Evolutionary conservation across 2,113 vertebrate genomes (phyloP).

Genomic region (Saimiri boliviensis): DNA sequence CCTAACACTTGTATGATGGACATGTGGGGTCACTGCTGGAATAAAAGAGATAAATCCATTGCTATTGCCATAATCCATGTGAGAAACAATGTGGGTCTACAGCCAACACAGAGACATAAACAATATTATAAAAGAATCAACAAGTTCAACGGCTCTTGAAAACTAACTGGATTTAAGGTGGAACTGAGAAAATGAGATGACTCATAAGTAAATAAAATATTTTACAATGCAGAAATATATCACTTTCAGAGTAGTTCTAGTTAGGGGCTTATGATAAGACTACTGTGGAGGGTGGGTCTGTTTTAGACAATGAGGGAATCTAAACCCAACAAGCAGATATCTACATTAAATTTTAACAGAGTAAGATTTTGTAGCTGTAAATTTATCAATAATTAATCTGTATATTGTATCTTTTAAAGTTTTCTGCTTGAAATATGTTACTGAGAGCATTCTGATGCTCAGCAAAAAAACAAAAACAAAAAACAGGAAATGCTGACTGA

Average conservation of each 20-base stretch:
- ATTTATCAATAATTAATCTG: not conserved
- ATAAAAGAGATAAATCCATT: not conserved
- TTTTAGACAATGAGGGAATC: not conserved
- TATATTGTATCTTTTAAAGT: not conserved
- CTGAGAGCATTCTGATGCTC: not conserved
- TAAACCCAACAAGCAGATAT: not conserved
- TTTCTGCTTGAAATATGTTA: not conserved
- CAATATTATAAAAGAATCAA: not conserved
- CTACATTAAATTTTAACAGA: not conserved
- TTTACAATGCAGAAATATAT: not conserved
- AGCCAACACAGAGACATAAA: not conserved
- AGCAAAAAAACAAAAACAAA: not conserved
- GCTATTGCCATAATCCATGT: not conserved
- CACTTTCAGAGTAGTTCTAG: not conserved
- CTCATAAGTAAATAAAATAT: not conserved
- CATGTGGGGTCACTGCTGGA: not conserved
- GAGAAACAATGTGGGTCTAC: not conserved
- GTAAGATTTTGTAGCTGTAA: not conserved
- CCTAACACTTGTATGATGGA: not conserved
- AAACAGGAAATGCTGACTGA: not conserved
- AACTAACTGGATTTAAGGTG: not conserved
- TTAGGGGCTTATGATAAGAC: not conserved
- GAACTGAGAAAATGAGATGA: not conserved
- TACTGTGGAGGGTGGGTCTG: rapidly evolving
- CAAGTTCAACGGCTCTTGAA: not conserved